Evolutionary conservation across 2,113 vertebrate genomes (phyloP), one percentile per base, ranked within the genome.

Genomic region (Rhinogobius similis): DNA sequence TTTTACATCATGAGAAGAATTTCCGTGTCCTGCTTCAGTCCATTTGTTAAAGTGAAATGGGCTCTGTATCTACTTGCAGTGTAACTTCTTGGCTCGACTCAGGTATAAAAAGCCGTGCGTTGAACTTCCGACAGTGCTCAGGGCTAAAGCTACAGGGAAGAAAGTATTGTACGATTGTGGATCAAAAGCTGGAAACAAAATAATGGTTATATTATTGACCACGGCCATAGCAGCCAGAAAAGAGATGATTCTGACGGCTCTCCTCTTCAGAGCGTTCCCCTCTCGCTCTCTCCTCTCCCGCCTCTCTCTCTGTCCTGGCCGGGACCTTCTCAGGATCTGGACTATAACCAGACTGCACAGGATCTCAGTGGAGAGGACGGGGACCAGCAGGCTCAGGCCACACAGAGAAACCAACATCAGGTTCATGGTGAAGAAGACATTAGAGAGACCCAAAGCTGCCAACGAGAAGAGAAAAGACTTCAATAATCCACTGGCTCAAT

Each of bases 301-400:
- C 20, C 38, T 20, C 36, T 29, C 23, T 36, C 27, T 36, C 4
- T 50, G 27, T 12, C 59, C 68, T 0, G 61, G 59, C 5, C 59
- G 16, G 21, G 58, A 24, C 46, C 12, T 38, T 7, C 21, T 38
- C 13, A 70, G 68, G 58, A 62, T 27, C 59, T 58, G 23, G 58
- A 70, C 10, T 20, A 70, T 62, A 13, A 62, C 20, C 46, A 53
- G 59, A 39, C 59, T 71, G 61, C 46, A 71, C 32, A 71, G 26
- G 29, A 63, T 6, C 16, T 63, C 68, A 2, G 26, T 41, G 46
- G 18, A 27, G 23, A 71, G 21, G 10, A 10, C 9, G 1, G 59
- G 68, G 16, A 9, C 29, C 29, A 71, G 6, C 1, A 63, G 7
- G 38, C 14, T 4, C 6, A 24, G 10, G 1, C 5, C 21, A 10